These are phyloP conservation scores for Yponomeuta malinellus DNA, from an alignment of 2,888 invertebrate species.

Conservation along the genomic window DNA sequence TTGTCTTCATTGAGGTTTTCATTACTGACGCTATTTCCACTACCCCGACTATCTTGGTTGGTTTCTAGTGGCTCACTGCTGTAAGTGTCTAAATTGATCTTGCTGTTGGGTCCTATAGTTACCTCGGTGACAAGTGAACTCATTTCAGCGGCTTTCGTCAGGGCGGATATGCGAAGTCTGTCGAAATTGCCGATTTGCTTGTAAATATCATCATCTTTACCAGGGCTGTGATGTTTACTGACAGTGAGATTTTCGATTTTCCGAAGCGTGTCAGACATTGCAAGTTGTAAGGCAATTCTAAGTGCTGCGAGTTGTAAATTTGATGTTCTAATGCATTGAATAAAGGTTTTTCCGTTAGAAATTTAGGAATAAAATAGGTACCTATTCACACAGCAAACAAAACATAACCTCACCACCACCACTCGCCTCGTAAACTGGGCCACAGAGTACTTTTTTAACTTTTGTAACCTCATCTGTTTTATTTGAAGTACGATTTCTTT, in stretches of 20 bases:
- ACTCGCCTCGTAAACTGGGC: too few species aligned
- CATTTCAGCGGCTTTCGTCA: slow-evolving; percentile 74
- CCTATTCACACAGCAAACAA: too few species aligned
- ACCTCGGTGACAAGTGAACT: slow-evolving; percentile 67
- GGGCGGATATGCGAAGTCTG: slow-evolving; percentile 74
- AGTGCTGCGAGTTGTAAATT: background rate
- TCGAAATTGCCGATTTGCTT: slow-evolving; percentile 50
- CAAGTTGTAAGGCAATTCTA: background rate
- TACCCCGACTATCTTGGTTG: slow-evolving; percentile 24
- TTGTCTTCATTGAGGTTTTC: slow-evolving; percentile 49
- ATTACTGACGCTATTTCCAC: slow-evolving; percentile 17
- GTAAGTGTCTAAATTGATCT: slow-evolving; percentile 17
- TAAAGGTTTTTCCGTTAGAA: background rate
- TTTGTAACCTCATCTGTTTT: too few species aligned
- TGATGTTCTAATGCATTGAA: background rate
- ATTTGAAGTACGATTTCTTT: too few species aligned
- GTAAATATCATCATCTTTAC: background rate
- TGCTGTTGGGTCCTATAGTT: slow-evolving; percentile 68
- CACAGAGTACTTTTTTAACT: too few species aligned
- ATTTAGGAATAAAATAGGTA: too few species aligned
- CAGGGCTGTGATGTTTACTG: background rate
- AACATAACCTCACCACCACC: too few species aligned
- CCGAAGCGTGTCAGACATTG: background rate
- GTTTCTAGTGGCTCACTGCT: slow-evolving; percentile 31
- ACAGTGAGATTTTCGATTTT: slow-evolving; percentile 2